Base-by-base conservation (phyloP, 2,888 invertebrate genomes). In the Uloborus plumipes region DNA sequence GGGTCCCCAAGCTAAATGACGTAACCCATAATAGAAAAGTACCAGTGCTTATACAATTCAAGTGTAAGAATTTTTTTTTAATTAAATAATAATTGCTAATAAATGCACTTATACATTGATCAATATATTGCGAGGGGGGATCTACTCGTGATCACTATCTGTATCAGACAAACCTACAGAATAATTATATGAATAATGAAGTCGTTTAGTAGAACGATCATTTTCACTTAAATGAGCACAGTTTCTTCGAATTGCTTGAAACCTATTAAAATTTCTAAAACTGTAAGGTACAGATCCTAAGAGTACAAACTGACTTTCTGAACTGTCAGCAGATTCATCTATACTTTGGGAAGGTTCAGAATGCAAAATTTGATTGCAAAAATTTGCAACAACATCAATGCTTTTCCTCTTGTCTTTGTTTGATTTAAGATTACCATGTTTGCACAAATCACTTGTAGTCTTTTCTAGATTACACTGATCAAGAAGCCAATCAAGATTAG, bases 401-500 rank as follows among this genome's bases (percentile, higher is more conserved):
- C n/a, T n/a, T 11, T n/a, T 65, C 16, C 4, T 18, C n/a, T 31
- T 31, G 11, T 65, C 49, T 18, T 65, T 31, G 26, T 62, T 31
- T 39, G 39, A 39, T 39, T 31, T 16, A 39, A 47, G 14, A 39
- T 65, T n/a, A 16, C 6, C 47, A 39, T 18, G 20, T 18, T n/a
- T 18, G 51, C 66, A 66, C 2, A 16, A 15, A 15, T n/a, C 14
- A 16, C 4, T n/a, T 16, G 65, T 7, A 53, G 49, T 39, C 26
- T 14, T 49, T 26, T 72, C 77, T 2, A 47, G 6, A 18, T 20
- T 47, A 15, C 73, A 61, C 14, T 69, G 39, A 50, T 61, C 53
- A 13, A 84, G 64, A 6, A 84, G 69, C 84, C 84, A 84, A 20
- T 59, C 26, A 3, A 84, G 55, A 61, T 84, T 84, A 31, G 73